These are phyloP conservation scores for Gavialis gangeticus DNA, from an alignment of 2,113 vertebrate genomes.

Conservation along the genomic window DNA sequence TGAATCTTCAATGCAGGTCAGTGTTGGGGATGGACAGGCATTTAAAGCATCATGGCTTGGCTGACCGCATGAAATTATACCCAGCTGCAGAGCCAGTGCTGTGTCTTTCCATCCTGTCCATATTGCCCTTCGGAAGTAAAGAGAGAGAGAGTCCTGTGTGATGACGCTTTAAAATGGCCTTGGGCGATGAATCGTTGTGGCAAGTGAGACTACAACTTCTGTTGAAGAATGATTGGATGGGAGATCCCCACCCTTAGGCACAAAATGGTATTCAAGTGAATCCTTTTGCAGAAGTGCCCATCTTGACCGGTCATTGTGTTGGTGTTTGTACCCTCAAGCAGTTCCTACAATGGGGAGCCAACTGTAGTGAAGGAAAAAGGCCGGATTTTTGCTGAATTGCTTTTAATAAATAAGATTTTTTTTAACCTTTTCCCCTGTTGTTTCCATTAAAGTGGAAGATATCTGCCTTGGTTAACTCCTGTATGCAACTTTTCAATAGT, in stretches of 20 bases:
- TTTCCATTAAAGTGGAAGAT: not conserved
- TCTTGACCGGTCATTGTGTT: not conserved
- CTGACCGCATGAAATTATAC: not conserved
- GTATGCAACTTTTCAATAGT: not conserved
- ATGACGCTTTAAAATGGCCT: slow-evolving; percentile 31
- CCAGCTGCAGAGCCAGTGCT: not conserved
- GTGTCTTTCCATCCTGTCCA: not conserved
- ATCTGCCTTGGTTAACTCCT: not conserved
- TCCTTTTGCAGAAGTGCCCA: not conserved
- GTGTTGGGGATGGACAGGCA: not conserved
- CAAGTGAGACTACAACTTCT: not conserved
- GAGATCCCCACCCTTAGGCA: not conserved
- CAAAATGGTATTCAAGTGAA: not conserved
- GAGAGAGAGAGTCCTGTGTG: not conserved
- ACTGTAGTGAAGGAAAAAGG: not conserved
- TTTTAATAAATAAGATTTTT: not conserved
- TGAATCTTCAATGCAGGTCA: not conserved
- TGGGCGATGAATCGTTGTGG: not conserved
- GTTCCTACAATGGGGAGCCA: not conserved
- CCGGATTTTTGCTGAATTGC: not conserved
- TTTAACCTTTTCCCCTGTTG: not conserved
- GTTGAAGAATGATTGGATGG: not conserved
- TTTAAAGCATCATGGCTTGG: not conserved
- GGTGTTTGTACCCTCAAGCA: not conserved
- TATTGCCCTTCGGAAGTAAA: not conserved